A percentile compares a stretch with the other conserved stretches of the same genome.
Conservation (phyloP, 2,797 vertebrate species). For the Paratrypauchen microcephalus region DNA sequence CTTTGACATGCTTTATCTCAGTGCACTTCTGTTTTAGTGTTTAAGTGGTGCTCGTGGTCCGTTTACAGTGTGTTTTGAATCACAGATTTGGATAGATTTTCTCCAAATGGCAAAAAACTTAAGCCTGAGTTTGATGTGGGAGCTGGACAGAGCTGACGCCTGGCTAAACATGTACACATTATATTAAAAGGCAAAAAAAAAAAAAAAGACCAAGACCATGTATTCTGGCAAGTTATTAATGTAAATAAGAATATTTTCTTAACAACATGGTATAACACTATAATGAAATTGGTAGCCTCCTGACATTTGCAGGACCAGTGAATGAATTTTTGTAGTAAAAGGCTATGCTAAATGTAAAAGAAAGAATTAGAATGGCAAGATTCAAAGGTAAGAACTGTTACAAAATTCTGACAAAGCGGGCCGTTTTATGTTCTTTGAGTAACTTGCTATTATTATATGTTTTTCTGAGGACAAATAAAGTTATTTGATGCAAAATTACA, state of each 20-base stretch:
- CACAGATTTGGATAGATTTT: conserved; percentile 65
- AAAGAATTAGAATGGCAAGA: too few species aligned
- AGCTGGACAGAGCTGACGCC: conserved; percentile 26
- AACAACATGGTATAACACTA: too few species aligned
- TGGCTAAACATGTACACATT: conserved; percentile 41
- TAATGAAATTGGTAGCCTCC: too few species aligned
- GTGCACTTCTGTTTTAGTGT: conserved; percentile 4
- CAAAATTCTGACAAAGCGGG: too few species aligned
- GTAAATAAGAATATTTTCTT: background rate
- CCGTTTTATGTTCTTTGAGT: too few species aligned
- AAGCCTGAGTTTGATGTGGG: conserved; percentile 66
- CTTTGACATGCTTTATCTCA: conserved; percentile 47
- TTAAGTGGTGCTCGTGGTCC: conserved; percentile 20
- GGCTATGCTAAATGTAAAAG: too few species aligned
- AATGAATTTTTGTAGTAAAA: too few species aligned
- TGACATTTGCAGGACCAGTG: too few species aligned
- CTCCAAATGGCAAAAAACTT: conserved; percentile 55
- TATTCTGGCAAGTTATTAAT: background rate
- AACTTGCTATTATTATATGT: too few species aligned
- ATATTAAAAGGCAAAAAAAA: background rate
- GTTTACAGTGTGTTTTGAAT: conserved; percentile 56
- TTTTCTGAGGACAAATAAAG: too few species aligned
- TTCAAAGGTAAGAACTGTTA: too few species aligned
- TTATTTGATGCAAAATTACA: too few species aligned
- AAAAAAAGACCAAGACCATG: background rate